phyloP scores from a whole-genome alignment of 2,113 vertebrate genomes.

The Athene noctua region DNA sequence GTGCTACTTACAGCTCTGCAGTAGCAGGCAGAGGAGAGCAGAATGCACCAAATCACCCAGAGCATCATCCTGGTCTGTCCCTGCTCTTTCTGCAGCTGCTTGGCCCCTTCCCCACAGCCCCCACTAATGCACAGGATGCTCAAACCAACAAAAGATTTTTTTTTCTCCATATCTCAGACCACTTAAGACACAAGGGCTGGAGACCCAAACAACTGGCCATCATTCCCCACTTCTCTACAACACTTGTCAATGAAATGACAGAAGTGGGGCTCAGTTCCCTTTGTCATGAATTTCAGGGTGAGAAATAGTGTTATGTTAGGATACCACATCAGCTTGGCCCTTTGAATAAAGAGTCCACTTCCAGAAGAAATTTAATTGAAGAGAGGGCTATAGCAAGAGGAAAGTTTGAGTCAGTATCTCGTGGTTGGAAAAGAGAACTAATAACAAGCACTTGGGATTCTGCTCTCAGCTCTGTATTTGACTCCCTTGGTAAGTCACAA shows the following conservation, averaged over 20 bases:
- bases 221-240: neutral
- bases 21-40: neutral
- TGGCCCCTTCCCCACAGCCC: neutral
- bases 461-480: neutral
- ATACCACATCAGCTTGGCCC: neutral
- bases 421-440: neutral
- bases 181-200: neutral
- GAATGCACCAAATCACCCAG: neutral
- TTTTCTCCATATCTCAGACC: neutral
- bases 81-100: neutral
- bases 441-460: neutral
- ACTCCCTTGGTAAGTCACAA: neutral
- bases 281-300: neutral
- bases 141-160: neutral
- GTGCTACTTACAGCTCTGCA: neutral
- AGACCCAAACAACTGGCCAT: neutral
- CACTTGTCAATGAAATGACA: rapidly evolving
- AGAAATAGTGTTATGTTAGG: neutral
- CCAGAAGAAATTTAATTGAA: neutral
- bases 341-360: neutral
- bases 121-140: neutral
- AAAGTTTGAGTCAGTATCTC: neutral
- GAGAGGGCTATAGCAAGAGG: neutral
- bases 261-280: neutral
- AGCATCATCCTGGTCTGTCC: neutral